Base-by-base conservation (phyloP, 37 sponge, comb jelly and placozoan species). In the Ephydatia muelleri region DNA sequence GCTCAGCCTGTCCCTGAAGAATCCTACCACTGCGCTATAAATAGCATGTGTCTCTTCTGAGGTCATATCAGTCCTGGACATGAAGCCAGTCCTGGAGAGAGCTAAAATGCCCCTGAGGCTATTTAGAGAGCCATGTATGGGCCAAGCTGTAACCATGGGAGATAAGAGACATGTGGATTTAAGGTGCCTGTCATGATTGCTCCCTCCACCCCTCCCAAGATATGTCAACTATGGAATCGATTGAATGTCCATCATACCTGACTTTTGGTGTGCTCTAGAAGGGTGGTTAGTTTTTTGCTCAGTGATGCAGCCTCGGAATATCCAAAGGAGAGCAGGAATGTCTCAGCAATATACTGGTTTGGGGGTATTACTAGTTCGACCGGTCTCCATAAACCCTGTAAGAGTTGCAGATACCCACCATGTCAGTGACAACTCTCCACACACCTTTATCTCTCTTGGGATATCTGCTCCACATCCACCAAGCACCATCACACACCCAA, bases 401-500 rank as follows among this genome's bases (percentile, higher is more conserved):
- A 38, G 34, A 5, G 29, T 2, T 65, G 29, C 16, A 23, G 35
- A 69, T 30, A 49, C 57, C 65, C 28, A 26, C 79, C 11, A 38
- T 27, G 1, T 21, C 72, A 71, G 30, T 31, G 14, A 71, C 30
- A 25, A 27, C 43, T 14, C 57, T 57, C 16, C 1, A 14, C 57
- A 26, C 30, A 88, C 88, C 83, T 69, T 88, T 31, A 88, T 36
- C 23, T 48, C 69, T 27, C 39, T 72, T 35, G 88, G 88, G 5
- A 88, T 66, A 13, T 37, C 49, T 13, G 12, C n/a, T 49, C 25
- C 33, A 69, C 48, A 11, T 5, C 22, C 6, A 2, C 25, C 36
- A 5, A 47, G 36, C 69, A 76, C 83, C 30, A 88, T 32, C 32
- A 88, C 79, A 85, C 90, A 90, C 14, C 81, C 72, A 75, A 85